Percentiles rank a stretch among this genome's conserved stretches.
Conservation (phyloP, 2,888 invertebrate genomes). For the Rotaria socialis region DNA sequence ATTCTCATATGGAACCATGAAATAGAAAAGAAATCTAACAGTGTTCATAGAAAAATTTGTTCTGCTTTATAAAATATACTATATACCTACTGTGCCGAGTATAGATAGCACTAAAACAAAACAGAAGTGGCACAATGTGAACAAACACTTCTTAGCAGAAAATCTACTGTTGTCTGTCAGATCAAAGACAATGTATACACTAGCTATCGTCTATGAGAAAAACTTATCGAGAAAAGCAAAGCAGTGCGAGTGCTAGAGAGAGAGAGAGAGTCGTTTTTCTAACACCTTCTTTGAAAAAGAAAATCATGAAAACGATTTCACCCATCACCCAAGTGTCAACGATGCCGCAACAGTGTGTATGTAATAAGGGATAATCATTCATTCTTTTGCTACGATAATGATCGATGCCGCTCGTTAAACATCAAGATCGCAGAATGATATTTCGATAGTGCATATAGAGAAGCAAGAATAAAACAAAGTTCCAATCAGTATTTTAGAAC, state of each 20-base stretch:
- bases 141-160: constrained; percentile 17
- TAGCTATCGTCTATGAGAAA: background rate
- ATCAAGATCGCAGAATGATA: constrained; percentile 4
- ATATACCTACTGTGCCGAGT: background rate
- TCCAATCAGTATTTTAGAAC: background rate
- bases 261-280: background rate
- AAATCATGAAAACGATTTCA: background rate
- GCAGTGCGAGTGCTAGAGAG: background rate
- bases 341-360: background rate
- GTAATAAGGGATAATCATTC: constrained; percentile 22
- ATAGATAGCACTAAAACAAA: background rate
- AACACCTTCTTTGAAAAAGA: background rate
- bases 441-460: background rate
- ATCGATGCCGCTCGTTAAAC: background rate
- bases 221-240: background rate
- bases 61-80: constrained; percentile 6
- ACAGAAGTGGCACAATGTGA: background rate
- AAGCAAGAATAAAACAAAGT: too few species aligned
- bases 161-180: background rate
- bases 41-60: background rate
- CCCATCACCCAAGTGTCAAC: constrained; percentile 11
- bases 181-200: background rate
- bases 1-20: too few species aligned
- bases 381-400: background rate
- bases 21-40: too few species aligned